These are phyloP conservation scores for Phengaris arion DNA, from an alignment of 2,888 invertebrate genomes.

Conservation along the genomic window DNA sequence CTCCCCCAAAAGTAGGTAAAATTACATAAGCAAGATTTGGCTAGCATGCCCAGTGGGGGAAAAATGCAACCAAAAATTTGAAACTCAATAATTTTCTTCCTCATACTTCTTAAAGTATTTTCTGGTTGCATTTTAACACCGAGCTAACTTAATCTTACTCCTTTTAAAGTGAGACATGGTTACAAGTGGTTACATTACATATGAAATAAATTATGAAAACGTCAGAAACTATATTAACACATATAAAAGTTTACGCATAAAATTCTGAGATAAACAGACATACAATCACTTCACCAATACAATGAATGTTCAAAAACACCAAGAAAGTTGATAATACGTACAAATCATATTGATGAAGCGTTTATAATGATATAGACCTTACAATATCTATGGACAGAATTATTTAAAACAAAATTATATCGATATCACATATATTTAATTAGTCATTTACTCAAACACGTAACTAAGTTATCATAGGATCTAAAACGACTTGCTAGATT, in stretches of 20 bases:
- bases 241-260: constrained; percentile 40
- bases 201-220: constrained; percentile 29
- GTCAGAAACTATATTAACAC: constrained; percentile 34
- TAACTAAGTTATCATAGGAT: constrained; percentile 34
- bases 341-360: constrained; percentile 23
- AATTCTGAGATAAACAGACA: constrained; percentile 39
- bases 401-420: constrained; percentile 42
- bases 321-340: constrained; percentile 26
- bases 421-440: constrained; percentile 44
- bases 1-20: not conserved
- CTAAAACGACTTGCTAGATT: constrained; percentile 31
- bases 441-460: constrained; percentile 38
- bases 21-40: not conserved
- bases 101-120: not conserved
- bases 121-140: not conserved
- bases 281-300: constrained; percentile 33
- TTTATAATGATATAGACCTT: constrained; percentile 39
- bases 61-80: not conserved
- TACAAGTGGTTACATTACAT: not conserved
- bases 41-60: not conserved
- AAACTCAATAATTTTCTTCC: not conserved
- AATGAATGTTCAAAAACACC: constrained; percentile 34
- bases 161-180: not conserved
- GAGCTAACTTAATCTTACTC: not conserved
- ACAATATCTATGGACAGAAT: constrained; percentile 44